These are phyloP conservation scores for Mesochorus sp. DNA, from an alignment of 2,888 invertebrate species.

Conservation along the genomic window DNA sequence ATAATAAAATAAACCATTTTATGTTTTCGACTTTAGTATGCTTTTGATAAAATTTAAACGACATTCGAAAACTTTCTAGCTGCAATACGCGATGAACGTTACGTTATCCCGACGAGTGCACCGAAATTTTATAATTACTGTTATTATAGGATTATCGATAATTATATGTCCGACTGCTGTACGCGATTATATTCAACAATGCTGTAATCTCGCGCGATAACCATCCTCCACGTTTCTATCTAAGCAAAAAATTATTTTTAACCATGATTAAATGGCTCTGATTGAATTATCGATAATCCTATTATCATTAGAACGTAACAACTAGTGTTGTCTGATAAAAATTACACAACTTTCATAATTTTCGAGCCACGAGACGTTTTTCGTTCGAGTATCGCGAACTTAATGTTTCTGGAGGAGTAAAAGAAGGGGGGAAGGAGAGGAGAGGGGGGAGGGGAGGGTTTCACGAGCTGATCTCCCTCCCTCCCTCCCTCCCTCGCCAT, in stretches of 20 bases:
- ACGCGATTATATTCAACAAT: too few relatives aligned
- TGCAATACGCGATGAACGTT: too few relatives aligned
- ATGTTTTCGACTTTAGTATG: too few relatives aligned
- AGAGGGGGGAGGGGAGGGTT: slow-evolving; percentile 14
- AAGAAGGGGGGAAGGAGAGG: slow-evolving; percentile 14
- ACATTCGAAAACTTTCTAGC: too few relatives aligned
- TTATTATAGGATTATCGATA: too few relatives aligned
- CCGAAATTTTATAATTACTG: too few relatives aligned
- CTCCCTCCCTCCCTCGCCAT: slow-evolving; percentile 1
- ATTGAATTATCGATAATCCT: not conserved
- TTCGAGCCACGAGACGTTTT: slow-evolving; percentile 4
- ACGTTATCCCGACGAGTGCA: too few relatives aligned
- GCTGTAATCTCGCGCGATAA: too few relatives aligned
- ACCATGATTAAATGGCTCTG: not conserved
- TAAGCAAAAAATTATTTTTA: not conserved
- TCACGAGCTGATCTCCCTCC: slow-evolving; percentile 15
- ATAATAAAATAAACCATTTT: too few relatives aligned
- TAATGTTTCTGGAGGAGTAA: slow-evolving; percentile 18
- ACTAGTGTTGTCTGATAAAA: not conserved
- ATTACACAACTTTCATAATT: slow-evolving; percentile 26
- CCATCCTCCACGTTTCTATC: too few relatives aligned
- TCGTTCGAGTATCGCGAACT: slow-evolving; percentile 12
- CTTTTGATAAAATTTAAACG: too few relatives aligned
- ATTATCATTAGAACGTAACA: not conserved
- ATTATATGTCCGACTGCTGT: too few relatives aligned